Evolutionary conservation across 2,113 vertebrate genomes (phyloP), one percentile per base, ranked within the genome.

Genomic region (Thryonomys swinderianus): DNA sequence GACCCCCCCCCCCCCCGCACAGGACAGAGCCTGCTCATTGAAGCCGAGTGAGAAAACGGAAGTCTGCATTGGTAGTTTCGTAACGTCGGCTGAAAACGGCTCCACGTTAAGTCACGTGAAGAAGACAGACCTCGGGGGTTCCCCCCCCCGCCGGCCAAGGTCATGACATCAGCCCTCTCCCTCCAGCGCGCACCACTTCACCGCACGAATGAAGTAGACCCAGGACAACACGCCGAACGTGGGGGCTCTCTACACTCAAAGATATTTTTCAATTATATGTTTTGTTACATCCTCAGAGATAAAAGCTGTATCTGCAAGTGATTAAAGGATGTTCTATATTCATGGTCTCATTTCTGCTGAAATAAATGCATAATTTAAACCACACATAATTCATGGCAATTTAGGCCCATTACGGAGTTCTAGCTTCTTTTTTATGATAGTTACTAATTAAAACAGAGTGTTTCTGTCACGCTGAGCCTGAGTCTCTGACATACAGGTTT

Each of bases 251-350:
- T 48, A 93, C 86, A 42, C 34, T 94, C 94, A 66, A 79, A 59
- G 0, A 45, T 74, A 93, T 64, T 93, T 92, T 97, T 93, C 80
- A 96, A 94, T 97, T 82, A 81, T 16, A 53, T 92, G 93, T 96
- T 90, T 93, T 96, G 94, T 74, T 93, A 93, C 80, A 82, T 96
- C 97, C 91, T 94, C 91, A 95, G 45, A 89, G 95, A 93, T 69
- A 95, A 97, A 98, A 98, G 96, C 97, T 97, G 3, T 87, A 96
- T 97, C 97, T 98, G 97, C 94, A 97, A 98, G 91, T 90, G 95
- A 97, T 98, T 98, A 98, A 97, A 96, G 71, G 61, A 80, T 82
- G 11, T 91, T 98, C 94, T 66, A 90, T 74, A 97, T 90, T 96
- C 93, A 96, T 96, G 92, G 96, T 97, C 97, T 97, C 90, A 64